Evolutionary conservation across 2,797 vertebrate species (phyloP).

Genomic region (Micrastur ruficollis): DNA sequence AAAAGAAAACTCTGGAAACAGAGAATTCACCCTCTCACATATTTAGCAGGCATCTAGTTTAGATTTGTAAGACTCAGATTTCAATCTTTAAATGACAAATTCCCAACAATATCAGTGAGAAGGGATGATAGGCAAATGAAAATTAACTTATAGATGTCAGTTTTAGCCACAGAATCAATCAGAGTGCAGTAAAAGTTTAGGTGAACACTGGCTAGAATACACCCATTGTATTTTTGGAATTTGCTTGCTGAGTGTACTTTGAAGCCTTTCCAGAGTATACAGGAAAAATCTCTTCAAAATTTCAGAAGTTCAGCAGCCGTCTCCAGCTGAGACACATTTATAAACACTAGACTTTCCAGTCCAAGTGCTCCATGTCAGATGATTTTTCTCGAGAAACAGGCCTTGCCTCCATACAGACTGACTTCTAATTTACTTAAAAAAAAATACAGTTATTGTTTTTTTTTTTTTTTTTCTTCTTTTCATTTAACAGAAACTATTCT

Average conservation of each 20-base stretch:
- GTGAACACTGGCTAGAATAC: background rate
- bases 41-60: background rate
- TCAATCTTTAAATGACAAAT: background rate
- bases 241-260: background rate
- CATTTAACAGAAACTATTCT: background rate
- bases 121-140: background rate
- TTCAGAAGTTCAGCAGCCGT: background rate
- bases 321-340: constrained; percentile 26
- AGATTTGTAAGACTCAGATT: background rate
- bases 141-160: background rate
- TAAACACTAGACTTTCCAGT: background rate
- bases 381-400: background rate
- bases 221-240: background rate
- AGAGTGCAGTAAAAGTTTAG: background rate
- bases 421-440: background rate
- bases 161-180: background rate
- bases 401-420: background rate
- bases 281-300: constrained; percentile 24
- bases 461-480: background rate
- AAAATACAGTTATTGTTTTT: background rate
- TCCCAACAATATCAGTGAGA: background rate
- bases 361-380: background rate
- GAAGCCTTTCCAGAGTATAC: constrained; percentile 22
- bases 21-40: background rate
- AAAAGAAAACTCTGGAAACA: background rate